phyloP scores from a whole-genome alignment of 2,113 vertebrate species.

The Microcebus tavaratra region DNA sequence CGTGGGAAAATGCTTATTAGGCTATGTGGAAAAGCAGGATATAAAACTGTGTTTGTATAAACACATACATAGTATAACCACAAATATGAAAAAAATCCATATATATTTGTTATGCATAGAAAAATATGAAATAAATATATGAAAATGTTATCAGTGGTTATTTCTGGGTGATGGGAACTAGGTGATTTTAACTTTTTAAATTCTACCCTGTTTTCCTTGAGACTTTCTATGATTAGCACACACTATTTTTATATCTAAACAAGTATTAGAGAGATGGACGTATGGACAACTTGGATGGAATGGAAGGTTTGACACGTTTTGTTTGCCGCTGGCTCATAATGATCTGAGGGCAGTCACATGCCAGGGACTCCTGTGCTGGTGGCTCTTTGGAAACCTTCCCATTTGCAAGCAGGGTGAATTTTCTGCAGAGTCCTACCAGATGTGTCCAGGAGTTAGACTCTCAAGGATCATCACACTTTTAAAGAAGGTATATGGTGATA shows the following conservation, averaged over 20 bases:
- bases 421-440: not conserved
- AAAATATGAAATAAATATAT: not conserved
- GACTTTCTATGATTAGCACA: not conserved
- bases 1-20: slow-evolving; percentile 37
- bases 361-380: not conserved
- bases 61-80: not conserved
- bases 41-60: not conserved
- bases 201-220: not conserved
- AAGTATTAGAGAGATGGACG: not conserved
- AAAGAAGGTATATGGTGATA: not conserved
- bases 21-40: not conserved
- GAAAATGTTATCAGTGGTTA: not conserved
- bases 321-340: not conserved
- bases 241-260: not conserved
- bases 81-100: not conserved
- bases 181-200: not conserved
- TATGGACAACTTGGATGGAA: not conserved
- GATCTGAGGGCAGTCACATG: not conserved
- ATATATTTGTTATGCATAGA: not conserved
- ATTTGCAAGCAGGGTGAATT: not conserved
- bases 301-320: not conserved
- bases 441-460: not conserved
- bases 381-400: not conserved
- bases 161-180: not conserved
- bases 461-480: not conserved